These are phyloP conservation scores for Acrossocheilus fasciatus DNA, from an alignment of 2,797 vertebrate genomes.

Conservation along the genomic window DNA sequence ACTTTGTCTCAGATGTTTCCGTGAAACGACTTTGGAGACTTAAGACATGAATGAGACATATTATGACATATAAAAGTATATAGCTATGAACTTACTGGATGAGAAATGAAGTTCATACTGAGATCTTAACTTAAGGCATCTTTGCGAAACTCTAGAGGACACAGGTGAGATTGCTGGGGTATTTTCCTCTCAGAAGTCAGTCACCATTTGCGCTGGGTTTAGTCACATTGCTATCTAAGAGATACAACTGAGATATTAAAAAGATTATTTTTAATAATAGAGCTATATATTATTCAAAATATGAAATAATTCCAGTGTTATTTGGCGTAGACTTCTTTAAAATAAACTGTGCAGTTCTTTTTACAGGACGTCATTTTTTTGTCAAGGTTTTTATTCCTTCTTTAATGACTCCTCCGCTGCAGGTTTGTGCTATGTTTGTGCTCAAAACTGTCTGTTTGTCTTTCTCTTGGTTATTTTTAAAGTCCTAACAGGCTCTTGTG, in stretches of 20 bases:
- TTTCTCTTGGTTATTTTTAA: conserved; percentile 52
- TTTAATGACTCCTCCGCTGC: background rate
- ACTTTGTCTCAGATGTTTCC: background rate
- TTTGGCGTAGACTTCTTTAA: background rate
- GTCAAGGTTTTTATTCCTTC: conserved; percentile 6
- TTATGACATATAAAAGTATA: background rate
- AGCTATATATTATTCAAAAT: background rate
- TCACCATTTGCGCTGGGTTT: background rate
- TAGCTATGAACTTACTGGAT: background rate
- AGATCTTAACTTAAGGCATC: background rate
- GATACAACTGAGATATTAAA: background rate
- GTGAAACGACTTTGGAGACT: background rate
- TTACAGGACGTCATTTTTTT: background rate
- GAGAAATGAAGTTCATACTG: background rate
- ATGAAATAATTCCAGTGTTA: background rate
- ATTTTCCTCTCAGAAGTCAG: background rate
- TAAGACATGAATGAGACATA: background rate
- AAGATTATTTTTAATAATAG: background rate
- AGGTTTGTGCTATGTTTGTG: conserved; percentile 21
- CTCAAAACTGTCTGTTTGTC: conserved; percentile 40
- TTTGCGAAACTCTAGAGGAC: background rate
- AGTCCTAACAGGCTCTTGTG: conserved; percentile 46
- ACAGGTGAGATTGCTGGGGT: background rate
- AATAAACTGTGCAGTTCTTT: background rate
- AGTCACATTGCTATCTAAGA: background rate